Base-by-base conservation (phyloP, 2,113 vertebrate species). In the Sphaerodactylus townsendi region DNA sequence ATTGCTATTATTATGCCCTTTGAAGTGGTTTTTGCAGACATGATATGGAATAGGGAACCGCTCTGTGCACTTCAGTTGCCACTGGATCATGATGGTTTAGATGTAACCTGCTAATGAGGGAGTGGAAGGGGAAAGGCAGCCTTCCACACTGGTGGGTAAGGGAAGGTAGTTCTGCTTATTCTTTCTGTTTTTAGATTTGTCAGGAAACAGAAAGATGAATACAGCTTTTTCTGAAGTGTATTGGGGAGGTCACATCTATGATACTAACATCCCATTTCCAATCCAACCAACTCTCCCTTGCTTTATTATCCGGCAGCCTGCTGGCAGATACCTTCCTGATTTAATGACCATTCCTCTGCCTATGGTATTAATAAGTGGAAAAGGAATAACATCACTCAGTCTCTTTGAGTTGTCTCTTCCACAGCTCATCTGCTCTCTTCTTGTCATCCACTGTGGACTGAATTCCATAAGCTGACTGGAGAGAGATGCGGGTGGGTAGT, bases 21-120 rank as follows among this genome's bases (percentile, higher is more conserved):
- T 53, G 53, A 64, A 72, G 76, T 13, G 14, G 30, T 30, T 65
- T 72, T 81, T 59, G 37, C 44, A 46, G 64, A 56, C 37, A 53
- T 14, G 70, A 23, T 74, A 64, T 5, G 41, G 39, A 44, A 69
- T 8, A 35, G 37, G 2, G 25, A 82, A 50, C 41, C 39, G 3
- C 72, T 83, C 62, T 44, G 46, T 30, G 50, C n/a, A 76, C 66
- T 9, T 46, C 35, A 41, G 82, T 66, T 85, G 81, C 59, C 50
- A 41, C 44, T 76, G 85, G 77, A 44, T 74, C 41, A 62, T 76
- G 65, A 41, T 17, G 41, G 59, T 23, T 77, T 77, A n/a, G 39
- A 65, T 71, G 73, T 66, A 86, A 75, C 76, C 39, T 83, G 76
- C 48, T 81, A 81, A 59, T 64, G 30, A 74, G 64, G 50, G n/a